These are phyloP conservation scores for Ladona fulva DNA, from an alignment of 1,140 invertebrate genomes.

Conservation along the genomic window DNA sequence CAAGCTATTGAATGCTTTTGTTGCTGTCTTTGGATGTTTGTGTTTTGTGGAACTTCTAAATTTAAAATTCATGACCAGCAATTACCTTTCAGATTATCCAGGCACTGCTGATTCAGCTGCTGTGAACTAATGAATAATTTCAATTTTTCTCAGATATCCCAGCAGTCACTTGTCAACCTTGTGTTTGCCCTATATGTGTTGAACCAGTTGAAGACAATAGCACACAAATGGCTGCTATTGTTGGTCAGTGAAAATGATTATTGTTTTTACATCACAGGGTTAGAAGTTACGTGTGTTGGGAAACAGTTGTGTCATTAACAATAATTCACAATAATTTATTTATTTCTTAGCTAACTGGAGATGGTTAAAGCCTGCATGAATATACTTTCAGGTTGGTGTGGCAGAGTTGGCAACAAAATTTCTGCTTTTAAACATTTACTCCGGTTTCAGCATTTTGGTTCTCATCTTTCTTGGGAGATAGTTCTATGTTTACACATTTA, in stretches of 20 bases:
- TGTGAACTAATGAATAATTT: conserved; percentile 5
- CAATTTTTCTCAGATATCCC: conserved; percentile 16
- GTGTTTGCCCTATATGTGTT: conserved; percentile 22
- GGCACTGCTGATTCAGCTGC: neutral
- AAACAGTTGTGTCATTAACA: neutral
- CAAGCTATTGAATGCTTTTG: conserved; percentile 7
- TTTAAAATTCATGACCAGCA: neutral
- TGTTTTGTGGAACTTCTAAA: neutral
- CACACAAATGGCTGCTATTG: neutral
- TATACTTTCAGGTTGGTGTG: neutral
- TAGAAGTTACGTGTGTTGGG: neutral
- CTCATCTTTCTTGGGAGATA: too few relatives aligned
- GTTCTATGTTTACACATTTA: too few relatives aligned
- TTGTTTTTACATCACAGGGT: too few relatives aligned
- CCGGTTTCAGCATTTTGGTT: too few relatives aligned
- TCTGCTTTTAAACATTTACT: too few relatives aligned
- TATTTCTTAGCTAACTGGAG: neutral
- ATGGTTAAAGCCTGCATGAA: neutral
- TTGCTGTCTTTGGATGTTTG: conserved; percentile 10
- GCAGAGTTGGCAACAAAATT: too few relatives aligned
- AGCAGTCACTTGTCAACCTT: conserved; percentile 24
- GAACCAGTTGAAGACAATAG: neutral
- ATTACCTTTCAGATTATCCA: neutral
- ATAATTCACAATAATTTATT: neutral
- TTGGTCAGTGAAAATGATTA: neutral